A percentile compares a stretch with the other conserved stretches of the same genome.
Conservation (phyloP, 2,113 vertebrate species). For the Erpornis zantholeuca region DNA sequence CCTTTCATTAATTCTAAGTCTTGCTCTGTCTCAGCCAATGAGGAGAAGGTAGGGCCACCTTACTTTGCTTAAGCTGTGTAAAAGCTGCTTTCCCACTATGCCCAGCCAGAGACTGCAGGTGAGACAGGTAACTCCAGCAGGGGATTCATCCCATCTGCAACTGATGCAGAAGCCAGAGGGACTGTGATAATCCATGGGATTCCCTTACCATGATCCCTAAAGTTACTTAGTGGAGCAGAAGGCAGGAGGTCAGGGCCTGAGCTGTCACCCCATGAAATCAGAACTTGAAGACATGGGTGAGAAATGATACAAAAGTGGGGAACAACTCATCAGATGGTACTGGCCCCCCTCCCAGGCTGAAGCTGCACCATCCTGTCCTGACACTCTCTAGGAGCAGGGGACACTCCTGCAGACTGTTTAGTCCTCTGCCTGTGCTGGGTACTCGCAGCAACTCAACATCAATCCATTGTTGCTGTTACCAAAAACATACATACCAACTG, state of each 20-base stretch:
- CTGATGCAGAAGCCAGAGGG: neutral
- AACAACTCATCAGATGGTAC: neutral
- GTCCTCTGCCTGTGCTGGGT: neutral
- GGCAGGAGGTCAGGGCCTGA: neutral
- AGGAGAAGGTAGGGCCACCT: neutral
- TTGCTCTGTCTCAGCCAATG: neutral
- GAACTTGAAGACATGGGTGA: neutral
- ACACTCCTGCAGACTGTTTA: neutral
- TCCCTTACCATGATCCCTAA: neutral
- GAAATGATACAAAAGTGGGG: neutral
- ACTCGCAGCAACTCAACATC: neutral
- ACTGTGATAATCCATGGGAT: neutral
- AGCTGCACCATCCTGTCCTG: neutral
- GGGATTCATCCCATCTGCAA: neutral
- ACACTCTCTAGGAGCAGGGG: accelerated
- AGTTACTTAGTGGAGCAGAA: neutral
- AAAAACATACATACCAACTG: neutral
- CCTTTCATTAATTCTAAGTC: neutral
- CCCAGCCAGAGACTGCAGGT: neutral
- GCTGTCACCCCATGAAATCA: neutral
- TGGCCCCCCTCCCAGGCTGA: neutral
- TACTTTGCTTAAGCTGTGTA: neutral
- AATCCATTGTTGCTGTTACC: neutral
- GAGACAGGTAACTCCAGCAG: neutral
- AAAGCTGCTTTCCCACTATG: neutral